These are phyloP conservation scores for Puffinus mauretanicus DNA, from an alignment of 2,113 vertebrate species.

Conservation along the genomic window DNA sequence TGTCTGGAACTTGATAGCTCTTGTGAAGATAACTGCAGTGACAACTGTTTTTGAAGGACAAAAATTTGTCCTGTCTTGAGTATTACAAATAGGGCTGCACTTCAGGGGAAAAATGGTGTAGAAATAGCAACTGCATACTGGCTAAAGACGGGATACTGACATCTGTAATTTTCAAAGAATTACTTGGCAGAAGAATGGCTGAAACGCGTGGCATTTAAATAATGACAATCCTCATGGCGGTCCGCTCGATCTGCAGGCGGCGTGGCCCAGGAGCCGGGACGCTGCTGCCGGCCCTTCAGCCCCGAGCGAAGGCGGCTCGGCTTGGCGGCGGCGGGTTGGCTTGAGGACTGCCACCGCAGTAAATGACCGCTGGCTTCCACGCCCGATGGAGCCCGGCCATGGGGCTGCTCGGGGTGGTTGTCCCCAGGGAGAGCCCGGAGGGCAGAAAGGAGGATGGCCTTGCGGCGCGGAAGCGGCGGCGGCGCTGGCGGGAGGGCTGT, in stretches of 20 bases:
- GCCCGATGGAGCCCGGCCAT: background rate
- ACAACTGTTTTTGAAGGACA: conserved; percentile 78
- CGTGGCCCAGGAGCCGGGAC: background rate
- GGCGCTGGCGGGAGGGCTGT: background rate
- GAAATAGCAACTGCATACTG: conserved; percentile 37
- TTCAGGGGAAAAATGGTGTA: conserved; percentile 23
- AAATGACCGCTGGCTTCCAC: background rate
- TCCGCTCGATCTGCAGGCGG: background rate
- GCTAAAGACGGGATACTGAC: conserved; percentile 47
- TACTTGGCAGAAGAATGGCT: background rate
- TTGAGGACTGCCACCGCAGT: conserved; percentile 13
- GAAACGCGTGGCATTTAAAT: conserved; percentile 38
- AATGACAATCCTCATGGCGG: background rate
- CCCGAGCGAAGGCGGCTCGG: rapidly evolving
- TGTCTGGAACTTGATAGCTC: conserved; percentile 78
- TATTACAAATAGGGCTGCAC: conserved; percentile 66
- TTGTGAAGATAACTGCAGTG: conserved; percentile 72
- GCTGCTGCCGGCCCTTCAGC: background rate
- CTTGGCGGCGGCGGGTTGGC: background rate
- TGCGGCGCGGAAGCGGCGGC: background rate
- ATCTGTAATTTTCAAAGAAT: conserved; percentile 61
- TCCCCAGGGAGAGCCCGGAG: conserved; percentile 26
- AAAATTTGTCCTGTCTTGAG: conserved; percentile 71
- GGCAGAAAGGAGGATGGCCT: conserved; percentile 63
- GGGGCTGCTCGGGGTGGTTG: conserved; percentile 41